Conservation (phyloP, 2,797 vertebrate genomes). For the Simalia tracyae region DNA sequence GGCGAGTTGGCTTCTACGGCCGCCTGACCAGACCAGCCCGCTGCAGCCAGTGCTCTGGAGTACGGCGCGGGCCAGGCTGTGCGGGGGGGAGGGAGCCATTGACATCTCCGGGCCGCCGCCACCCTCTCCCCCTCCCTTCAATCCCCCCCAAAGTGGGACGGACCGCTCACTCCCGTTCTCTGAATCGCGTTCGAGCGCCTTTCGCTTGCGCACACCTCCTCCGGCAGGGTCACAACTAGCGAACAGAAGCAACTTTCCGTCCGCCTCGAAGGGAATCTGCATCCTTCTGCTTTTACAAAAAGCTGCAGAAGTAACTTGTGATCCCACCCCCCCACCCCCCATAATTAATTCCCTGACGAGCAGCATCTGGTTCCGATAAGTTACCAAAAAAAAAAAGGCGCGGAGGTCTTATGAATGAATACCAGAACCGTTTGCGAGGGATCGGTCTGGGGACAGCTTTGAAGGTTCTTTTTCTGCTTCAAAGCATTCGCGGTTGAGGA, state of each 20-base stretch:
- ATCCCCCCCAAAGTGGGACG: not conserved
- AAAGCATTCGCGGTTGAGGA: not conserved
- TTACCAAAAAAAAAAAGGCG: slow-evolving; percentile 30
- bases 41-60: not conserved
- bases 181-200: no score
- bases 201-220: not conserved
- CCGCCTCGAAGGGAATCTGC: not conserved
- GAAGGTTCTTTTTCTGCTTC: not conserved
- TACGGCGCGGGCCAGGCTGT: not conserved
- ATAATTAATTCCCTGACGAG: slow-evolving; percentile 50
- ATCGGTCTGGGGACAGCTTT: not conserved
- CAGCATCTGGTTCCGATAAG: slow-evolving; percentile 67
- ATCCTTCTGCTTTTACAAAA: not conserved
- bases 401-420: slow-evolving; percentile 56
- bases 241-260: not conserved
- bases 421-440: slow-evolving; percentile 42
- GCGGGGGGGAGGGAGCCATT: not conserved
- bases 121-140: not conserved
- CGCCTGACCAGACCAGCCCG: not conserved
- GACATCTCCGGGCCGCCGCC: not conserved
- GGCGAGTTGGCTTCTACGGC: not conserved
- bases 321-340: not conserved
- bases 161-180: not conserved
- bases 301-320: not conserved
- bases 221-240: no score